These are phyloP conservation scores for Spodoptera picta DNA, from an alignment of 2,888 invertebrate genomes.

Conservation along the genomic window DNA sequence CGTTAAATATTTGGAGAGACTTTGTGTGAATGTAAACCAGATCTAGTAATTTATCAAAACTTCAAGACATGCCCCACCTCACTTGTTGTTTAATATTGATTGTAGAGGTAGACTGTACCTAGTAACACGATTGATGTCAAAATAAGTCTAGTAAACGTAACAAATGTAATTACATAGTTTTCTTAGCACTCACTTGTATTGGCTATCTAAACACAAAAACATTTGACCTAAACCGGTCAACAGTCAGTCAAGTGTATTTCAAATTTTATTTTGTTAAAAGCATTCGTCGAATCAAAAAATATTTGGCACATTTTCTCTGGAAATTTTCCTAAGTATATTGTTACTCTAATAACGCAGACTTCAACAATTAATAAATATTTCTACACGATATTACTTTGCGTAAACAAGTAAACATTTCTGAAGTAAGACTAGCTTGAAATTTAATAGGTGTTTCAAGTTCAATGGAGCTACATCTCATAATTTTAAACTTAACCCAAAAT, in stretches of 20 bases:
- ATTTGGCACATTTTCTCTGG: neutral
- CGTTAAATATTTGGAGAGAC: too few species aligned
- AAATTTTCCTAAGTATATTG: neutral
- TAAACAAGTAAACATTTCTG: neutral
- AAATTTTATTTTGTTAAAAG: slow-evolving; percentile 28
- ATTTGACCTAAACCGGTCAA: slow-evolving; percentile 4
- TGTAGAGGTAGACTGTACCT: too few species aligned
- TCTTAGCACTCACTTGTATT: slow-evolving; percentile 19
- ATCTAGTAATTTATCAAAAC: too few species aligned
- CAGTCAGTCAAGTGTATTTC: slow-evolving; percentile 12
- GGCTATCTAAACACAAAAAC: slow-evolving; percentile 3
- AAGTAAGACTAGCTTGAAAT: neutral
- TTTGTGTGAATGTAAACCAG: too few species aligned
- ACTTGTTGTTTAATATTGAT: too few species aligned
- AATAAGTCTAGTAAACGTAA: neutral
- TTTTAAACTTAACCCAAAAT: neutral
- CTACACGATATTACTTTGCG: slow-evolving; percentile 3
- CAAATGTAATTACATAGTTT: slow-evolving; percentile 19
- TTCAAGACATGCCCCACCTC: too few species aligned
- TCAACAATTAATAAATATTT: slow-evolving; percentile 19
- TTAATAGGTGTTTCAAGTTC: slow-evolving; percentile 7
- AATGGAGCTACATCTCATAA: slow-evolving; percentile 3
- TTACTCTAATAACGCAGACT: neutral
- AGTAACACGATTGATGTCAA: neutral
- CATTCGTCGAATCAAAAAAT: slow-evolving; percentile 8